phyloP scores from a whole-genome alignment of 2,888 invertebrate genomes.

The Hoplodrina blanda region DNA sequence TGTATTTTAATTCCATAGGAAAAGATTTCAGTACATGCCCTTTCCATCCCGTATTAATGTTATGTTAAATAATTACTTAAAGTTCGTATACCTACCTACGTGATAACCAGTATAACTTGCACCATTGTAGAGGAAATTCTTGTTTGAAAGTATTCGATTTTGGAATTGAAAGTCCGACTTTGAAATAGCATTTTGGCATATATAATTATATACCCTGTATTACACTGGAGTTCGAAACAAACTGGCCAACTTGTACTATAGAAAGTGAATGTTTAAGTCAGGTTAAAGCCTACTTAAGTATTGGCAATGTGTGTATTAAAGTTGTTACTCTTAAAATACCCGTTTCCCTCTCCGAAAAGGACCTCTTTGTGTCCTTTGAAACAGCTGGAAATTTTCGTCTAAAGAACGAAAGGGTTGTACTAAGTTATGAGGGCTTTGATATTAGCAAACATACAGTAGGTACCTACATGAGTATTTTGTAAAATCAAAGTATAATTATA shows the following conservation, averaged over 20 bases:
- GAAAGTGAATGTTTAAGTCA: constrained; percentile 2
- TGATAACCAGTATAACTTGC: not conserved
- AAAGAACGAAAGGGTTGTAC: not conserved
- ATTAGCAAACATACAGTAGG: too few species aligned
- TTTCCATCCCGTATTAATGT: too few species aligned
- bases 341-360: not conserved
- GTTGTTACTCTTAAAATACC: constrained; percentile 22
- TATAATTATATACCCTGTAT: too few species aligned
- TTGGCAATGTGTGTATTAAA: constrained; percentile 12
- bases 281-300: constrained; percentile 35
- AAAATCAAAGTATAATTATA: too few species aligned
- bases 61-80: constrained; percentile 36
- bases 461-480: too few species aligned
- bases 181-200: too few species aligned
- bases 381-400: not conserved
- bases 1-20: too few species aligned
- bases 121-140: too few species aligned
- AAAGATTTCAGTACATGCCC: too few species aligned
- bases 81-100: not conserved
- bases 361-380: not conserved
- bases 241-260: constrained; percentile 4
- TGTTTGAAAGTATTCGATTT: too few species aligned
- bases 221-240: not conserved
- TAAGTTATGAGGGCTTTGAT: too few species aligned
- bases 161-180: too few species aligned